phyloP scores from a whole-genome alignment of 2,888 invertebrate genomes.

The Chrysina gloriosa region DNA sequence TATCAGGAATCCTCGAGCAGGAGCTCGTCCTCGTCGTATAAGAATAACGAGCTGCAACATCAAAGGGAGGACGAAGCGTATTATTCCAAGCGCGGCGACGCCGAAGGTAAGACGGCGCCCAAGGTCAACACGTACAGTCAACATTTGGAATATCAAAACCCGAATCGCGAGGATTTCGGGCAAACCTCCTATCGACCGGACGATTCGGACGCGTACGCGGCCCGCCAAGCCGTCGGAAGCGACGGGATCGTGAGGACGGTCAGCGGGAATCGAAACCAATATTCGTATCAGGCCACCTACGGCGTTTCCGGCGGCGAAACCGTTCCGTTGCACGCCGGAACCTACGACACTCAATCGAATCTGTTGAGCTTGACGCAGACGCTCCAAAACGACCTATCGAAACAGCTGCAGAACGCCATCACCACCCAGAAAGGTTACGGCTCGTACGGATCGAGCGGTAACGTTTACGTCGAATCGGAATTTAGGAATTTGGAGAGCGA shows the following conservation, averaged over 20 bases:
- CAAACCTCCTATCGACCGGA: neutral
- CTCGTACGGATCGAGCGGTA: constrained; percentile 16
- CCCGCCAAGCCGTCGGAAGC: constrained; percentile 16
- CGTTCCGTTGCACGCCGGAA: constrained; percentile 14
- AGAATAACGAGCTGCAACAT: constrained; percentile 63
- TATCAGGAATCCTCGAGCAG: constrained; percentile 63
- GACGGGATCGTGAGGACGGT: constrained; percentile 10
- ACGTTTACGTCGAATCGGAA: constrained; percentile 47
- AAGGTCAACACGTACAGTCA: constrained; percentile 60
- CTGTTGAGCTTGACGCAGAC: constrained; percentile 47
- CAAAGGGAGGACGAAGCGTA: constrained; percentile 62
- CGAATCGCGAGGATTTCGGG: constrained; percentile 48
- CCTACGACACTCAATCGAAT: constrained; percentile 41
- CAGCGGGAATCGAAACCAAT: constrained; percentile 22
- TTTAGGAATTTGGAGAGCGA: constrained; percentile 57
- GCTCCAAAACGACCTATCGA: constrained; percentile 57
- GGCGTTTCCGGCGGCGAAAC: constrained; percentile 31
- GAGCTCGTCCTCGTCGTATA: constrained; percentile 59
- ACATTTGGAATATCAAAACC: constrained; percentile 62
- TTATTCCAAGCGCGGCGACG: constrained; percentile 61
- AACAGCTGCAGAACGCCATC: constrained; percentile 56
- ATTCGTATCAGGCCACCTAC: constrained; percentile 35
- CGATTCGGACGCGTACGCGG: constrained; percentile 25
- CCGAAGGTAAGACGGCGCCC: constrained; percentile 58
- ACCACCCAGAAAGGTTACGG: constrained; percentile 16